Evolutionary conservation across 1,140 invertebrate species (phyloP), one percentile per base, ranked within the genome.

Genomic region (Atta colombica): DNA sequence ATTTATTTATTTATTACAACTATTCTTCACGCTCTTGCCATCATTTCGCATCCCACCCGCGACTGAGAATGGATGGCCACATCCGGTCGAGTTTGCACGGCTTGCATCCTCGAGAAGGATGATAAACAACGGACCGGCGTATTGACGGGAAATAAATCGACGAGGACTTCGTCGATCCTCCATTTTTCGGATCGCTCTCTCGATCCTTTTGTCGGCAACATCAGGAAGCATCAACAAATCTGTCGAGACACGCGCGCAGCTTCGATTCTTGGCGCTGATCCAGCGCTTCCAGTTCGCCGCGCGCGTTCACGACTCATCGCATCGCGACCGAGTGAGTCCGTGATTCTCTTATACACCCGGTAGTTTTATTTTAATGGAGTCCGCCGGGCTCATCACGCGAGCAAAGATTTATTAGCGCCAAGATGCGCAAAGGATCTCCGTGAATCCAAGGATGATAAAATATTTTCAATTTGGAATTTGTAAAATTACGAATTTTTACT

Each of bases 231-330:
- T 78, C 86, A 63, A 89, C 86, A 87, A 77, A 71, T 71, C 69
- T 63, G 78, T 81, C 66, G 86, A 71, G 81, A 80, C 68, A 78
- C 74, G 66, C 55, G 86, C 66, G 66, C 66, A 69, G 66, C 66
- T 85, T 72, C 80, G 78, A 63, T 74, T 65, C 45, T 77, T 89
- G 88, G 81, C 88, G 68, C 86, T 71, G 55, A 78, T 85, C 88
- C 88, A 89, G 63, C 55, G 39, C 35, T 89, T 89, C 86, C 86
- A 75, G 86, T 89, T 85, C 74, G 75, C 63, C 55, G 81, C 53
- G 80, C 68, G 53, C 75, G 74, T 85, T 77, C 55, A 85, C 88
- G 75, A 86, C 82, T 89, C 88, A 88, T 88, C 68, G 88, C 63
- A 45, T 88, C 61, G 87, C 74, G 63, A 51, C n/a, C 82, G 74